phyloP scores from a whole-genome alignment of 2,113 vertebrate species.

The Piprites chloris region DNA sequence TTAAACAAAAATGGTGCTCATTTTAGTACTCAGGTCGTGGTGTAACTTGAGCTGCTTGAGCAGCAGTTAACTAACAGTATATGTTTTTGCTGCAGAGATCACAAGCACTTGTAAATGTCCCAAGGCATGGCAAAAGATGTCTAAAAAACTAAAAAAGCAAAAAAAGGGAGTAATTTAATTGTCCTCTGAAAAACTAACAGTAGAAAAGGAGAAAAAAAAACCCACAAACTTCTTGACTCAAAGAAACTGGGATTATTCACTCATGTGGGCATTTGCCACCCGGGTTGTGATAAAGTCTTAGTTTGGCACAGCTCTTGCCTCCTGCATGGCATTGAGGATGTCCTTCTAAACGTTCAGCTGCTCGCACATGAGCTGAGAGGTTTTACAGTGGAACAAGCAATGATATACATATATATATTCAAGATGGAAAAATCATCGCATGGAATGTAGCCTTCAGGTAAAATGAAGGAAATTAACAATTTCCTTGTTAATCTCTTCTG shows the following conservation, averaged over 20 bases:
- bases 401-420: neutral
- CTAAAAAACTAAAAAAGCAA: neutral
- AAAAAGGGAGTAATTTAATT: neutral
- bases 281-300: neutral
- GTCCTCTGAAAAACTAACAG: neutral
- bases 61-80: neutral
- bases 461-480: slow-evolving; percentile 29
- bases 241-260: neutral
- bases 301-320: neutral
- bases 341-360: neutral
- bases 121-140: neutral
- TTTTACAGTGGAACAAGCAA: neutral
- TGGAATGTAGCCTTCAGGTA: neutral
- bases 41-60: neutral
- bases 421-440: neutral
- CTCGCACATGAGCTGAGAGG: neutral
- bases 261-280: neutral
- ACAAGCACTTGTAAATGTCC: neutral
- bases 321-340: neutral
- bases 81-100: neutral
- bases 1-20: neutral
- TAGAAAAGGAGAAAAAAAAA: neutral
- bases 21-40: neutral
- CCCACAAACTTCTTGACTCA: neutral
- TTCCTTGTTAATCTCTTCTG: neutral